These are phyloP conservation scores for Pollenia labialis DNA, from an alignment of 2,888 invertebrate species.

Conservation along the genomic window DNA sequence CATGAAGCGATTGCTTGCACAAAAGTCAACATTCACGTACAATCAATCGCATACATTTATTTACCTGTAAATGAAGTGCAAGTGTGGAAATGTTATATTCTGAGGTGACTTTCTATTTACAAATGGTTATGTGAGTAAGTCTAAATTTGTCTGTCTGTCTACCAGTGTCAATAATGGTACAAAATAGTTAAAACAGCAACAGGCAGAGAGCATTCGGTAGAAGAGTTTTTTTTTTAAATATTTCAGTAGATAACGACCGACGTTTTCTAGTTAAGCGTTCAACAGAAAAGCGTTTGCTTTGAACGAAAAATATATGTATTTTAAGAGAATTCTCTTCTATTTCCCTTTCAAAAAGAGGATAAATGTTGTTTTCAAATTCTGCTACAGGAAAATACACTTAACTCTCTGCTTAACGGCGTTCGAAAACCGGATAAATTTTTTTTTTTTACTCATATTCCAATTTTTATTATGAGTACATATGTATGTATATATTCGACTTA, in stretches of 20 bases:
- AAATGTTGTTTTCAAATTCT: neutral
- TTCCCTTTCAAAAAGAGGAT: neutral
- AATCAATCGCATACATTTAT: neutral
- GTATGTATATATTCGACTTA: no score
- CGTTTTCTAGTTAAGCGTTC: constrained; percentile 22
- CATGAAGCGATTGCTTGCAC: constrained; percentile 75
- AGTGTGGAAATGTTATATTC: constrained; percentile 12
- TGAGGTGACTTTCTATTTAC: constrained; percentile 25
- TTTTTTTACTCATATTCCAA: no score
- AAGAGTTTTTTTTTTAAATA: neutral
- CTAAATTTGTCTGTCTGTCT: constrained; percentile 12
- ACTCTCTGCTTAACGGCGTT: neutral
- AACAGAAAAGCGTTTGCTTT: constrained; percentile 59
- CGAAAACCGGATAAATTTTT: no score
- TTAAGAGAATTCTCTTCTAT: constrained; percentile 45
- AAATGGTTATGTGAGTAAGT: neutral
- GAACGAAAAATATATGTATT: constrained; percentile 38
- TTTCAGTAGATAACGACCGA: constrained; percentile 3
- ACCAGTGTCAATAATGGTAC: constrained; percentile 41
- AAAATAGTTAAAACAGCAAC: constrained; percentile 12
- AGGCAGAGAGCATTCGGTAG: neutral
- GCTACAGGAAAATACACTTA: neutral
- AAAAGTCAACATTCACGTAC: constrained; percentile 29
- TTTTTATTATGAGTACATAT: no score
- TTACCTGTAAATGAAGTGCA: constrained; percentile 40